Evolutionary conservation across 2,113 vertebrate species (phyloP).

Genomic region (Semnornis frantzii): DNA sequence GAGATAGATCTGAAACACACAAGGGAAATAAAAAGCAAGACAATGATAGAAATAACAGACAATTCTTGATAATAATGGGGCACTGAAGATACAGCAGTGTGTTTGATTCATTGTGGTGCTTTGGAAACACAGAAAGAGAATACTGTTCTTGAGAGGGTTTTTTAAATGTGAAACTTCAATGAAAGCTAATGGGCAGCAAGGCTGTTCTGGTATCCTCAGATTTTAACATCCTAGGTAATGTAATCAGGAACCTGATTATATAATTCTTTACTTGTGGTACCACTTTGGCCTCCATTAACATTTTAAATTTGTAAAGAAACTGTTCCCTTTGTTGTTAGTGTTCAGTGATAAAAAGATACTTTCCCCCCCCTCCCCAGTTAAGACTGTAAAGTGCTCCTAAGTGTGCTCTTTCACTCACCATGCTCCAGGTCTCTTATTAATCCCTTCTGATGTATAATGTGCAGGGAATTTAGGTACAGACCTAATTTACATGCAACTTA

Average conservation of each 20-base stretch:
- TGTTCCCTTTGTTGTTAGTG: background rate
- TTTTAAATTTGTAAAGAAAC: background rate
- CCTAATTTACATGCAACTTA: background rate
- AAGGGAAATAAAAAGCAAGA: slow-evolving; percentile 45
- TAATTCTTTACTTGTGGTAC: background rate
- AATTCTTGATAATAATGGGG: background rate
- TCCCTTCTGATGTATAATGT: background rate
- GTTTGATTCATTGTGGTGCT: slow-evolving; percentile 15
- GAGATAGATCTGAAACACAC: slow-evolving; percentile 2
- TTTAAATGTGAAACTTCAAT: background rate
- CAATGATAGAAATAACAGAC: slow-evolving; percentile 14
- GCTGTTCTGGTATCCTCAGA: background rate
- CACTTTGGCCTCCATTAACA: background rate
- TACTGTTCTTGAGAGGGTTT: background rate
- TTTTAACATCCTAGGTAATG: background rate
- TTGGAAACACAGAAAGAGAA: background rate
- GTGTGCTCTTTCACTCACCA: background rate
- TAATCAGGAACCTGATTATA: background rate
- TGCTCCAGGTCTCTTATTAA: background rate
- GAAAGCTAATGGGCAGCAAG: background rate
- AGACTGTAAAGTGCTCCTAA: background rate
- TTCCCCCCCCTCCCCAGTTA: too few relatives aligned
- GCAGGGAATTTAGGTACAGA: background rate
- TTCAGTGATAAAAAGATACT: background rate
- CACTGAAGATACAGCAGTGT: background rate